Evolutionary conservation across 2,113 vertebrate species (phyloP), one percentile per base, ranked within the genome.

Genomic region (Chaetodon auriga): DNA sequence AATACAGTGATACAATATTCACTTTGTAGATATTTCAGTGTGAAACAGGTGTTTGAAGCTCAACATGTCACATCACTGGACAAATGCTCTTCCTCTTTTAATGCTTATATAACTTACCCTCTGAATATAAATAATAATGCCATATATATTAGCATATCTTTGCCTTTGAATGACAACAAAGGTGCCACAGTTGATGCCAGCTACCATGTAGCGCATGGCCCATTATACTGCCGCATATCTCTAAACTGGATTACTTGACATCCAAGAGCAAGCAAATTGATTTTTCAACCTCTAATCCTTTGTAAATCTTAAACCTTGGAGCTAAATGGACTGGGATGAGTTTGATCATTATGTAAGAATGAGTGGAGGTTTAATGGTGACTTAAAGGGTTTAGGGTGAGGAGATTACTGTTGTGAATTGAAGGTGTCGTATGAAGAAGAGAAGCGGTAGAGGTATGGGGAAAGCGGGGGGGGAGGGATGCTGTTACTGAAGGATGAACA

Each of bases 231-330:
- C 75, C 66, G 8, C 82, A 76, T 66, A 78, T 84, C 85, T 80
- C 48, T 69, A 87, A 87, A 88, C 78, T 84, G 87, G 87, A 92
- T 93, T 89, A 91, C 68, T 66, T 89, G 86, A 87, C 87, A 91
- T 90, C 84, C 82, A 89, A 92, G 86, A 87, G 81, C 72, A 84
- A 84, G 86, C 90, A 93, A 92, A 94, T 90, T 84, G 90, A 94
- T 93, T 94, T 91, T 86, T 85, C 80, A 78, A 86, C 80, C 87
- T 82, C 74, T 90, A 92, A 94, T 91, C 92, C 92, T 87, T 83
- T 87, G 85, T 88, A 92, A 93, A 93, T 89, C 91, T 91, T 78
- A 85, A 87, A 89, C 80, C 90, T 90, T 83, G 58, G 65, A 88
- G 75, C 79, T 86, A 90, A 94, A 93, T 87, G 87, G 82, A 87